A percentile compares a stretch with the other conserved stretches of the same genome.
phyloP scores from a whole-genome alignment of 2,113 vertebrate species.

The Chloroceryle aenea region DNA sequence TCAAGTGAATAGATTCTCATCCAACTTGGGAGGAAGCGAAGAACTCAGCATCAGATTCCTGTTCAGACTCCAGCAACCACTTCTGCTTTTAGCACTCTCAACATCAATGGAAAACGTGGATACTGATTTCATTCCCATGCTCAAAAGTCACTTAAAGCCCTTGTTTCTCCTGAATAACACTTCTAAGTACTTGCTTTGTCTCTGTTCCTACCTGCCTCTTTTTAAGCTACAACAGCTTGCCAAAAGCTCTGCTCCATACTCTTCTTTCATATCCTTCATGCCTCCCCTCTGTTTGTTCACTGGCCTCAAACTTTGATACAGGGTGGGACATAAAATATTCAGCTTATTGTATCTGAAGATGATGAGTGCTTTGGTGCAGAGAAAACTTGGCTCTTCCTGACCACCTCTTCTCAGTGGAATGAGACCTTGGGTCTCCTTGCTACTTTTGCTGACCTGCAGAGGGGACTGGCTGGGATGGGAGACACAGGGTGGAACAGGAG shows the following conservation, averaged over 20 bases:
- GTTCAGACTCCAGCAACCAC: constrained; percentile 38
- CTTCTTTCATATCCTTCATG: accelerated
- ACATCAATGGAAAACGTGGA: not conserved
- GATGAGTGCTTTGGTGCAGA: not conserved
- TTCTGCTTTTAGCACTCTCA: constrained; percentile 23
- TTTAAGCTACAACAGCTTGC: not conserved
- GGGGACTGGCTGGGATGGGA: not conserved
- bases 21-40: not conserved
- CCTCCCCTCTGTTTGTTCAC: not conserved
- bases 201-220: not conserved
- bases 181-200: not conserved
- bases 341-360: not conserved
- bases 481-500: not conserved
- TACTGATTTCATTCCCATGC: not conserved
- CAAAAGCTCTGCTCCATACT: not conserved
- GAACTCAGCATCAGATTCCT: constrained; percentile 15
- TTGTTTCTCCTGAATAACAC: not conserved
- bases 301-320: not conserved
- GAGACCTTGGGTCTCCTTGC: not conserved
- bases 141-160: not conserved
- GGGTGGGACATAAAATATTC: not conserved
- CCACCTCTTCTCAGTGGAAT: not conserved
- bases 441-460: not conserved
- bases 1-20: not conserved
- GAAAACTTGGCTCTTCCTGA: not conserved